A percentile compares a stretch with the other conserved stretches of the same genome.
phyloP scores from a whole-genome alignment of 2,888 invertebrate species.

The Yponomeuta plumbellus region DNA sequence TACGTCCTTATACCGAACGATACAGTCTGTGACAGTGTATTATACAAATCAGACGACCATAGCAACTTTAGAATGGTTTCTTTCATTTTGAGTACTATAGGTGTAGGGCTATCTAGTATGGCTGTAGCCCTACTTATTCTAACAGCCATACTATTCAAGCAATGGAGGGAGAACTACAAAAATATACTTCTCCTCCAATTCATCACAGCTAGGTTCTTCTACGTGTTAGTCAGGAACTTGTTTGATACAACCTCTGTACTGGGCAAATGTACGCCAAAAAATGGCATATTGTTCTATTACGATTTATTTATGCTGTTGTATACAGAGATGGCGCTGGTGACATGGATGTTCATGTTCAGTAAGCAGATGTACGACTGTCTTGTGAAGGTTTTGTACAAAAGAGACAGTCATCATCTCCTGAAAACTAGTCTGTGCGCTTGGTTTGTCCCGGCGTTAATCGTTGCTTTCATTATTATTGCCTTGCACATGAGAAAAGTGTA shows the following conservation, averaged over 20 bases:
- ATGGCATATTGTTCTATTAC: conserved; percentile 26
- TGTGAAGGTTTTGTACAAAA: conserved; percentile 46
- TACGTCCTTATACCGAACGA: not conserved
- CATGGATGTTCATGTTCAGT: conserved; percentile 61
- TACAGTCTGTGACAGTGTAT: conserved; percentile 29
- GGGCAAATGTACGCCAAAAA: conserved; percentile 21
- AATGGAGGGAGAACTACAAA: conserved; percentile 58
- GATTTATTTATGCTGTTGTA: conserved; percentile 38
- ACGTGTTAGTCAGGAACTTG: conserved; percentile 42
- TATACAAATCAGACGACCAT: conserved; percentile 28
- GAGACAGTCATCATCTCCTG: conserved; percentile 32
- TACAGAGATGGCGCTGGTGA: conserved; percentile 46
- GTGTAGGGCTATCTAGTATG: conserved; percentile 40
- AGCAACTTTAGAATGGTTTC: conserved; percentile 32
- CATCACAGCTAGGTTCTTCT: conserved; percentile 52
- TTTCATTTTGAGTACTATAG: conserved; percentile 41
- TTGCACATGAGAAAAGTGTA: conserved; percentile 25
- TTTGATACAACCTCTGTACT: conserved; percentile 37
- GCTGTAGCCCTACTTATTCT: conserved; percentile 46
- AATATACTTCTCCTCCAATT: conserved; percentile 60
- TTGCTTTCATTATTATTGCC: conserved; percentile 27
- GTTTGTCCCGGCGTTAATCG: conserved; percentile 37
- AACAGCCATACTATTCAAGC: conserved; percentile 48
- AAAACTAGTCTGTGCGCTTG: conserved; percentile 45
- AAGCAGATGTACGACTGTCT: conserved; percentile 53